These are phyloP conservation scores for Alces alces DNA, from an alignment of 2,113 vertebrate species.

Conservation along the genomic window DNA sequence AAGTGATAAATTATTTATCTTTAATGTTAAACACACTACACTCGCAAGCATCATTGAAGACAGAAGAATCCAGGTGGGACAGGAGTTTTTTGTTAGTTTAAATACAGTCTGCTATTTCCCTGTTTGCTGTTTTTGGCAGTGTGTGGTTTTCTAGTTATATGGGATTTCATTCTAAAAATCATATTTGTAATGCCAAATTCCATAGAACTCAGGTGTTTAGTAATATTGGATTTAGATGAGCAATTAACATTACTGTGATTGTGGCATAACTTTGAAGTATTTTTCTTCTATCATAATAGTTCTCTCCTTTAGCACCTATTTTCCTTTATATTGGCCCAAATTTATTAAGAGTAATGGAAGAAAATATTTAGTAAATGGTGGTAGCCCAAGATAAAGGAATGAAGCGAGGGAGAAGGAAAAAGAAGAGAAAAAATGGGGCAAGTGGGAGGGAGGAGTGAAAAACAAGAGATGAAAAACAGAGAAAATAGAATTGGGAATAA, in stretches of 20 bases:
- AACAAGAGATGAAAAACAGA: not conserved
- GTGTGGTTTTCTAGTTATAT: not conserved
- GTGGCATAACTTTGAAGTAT: not conserved
- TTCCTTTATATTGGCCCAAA: not conserved
- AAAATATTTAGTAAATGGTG: not conserved
- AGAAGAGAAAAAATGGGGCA: not conserved
- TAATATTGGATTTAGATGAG: not conserved
- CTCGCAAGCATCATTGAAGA: not conserved
- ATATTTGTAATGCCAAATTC: not conserved
- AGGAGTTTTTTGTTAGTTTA: slow-evolving; percentile 23
- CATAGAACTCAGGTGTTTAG: not conserved
- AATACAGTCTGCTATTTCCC: slow-evolving; percentile 11
- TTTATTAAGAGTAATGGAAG: not conserved
- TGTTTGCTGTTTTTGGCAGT: slow-evolving; percentile 38
- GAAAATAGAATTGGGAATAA: not conserved
- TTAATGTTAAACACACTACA: not conserved
- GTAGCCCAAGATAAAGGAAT: not conserved
- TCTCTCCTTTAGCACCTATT: not conserved
- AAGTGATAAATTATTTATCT: not conserved
- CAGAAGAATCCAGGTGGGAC: slow-evolving; percentile 1
- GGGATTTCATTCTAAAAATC: slow-evolving; percentile 5
- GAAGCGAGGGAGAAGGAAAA: fast-evolving
- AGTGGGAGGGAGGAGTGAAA: not conserved
- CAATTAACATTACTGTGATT: not conserved
- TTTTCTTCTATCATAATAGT: not conserved